Evolutionary conservation across 1,140 invertebrate genomes (phyloP), one percentile per base, ranked within the genome.

Genomic region (Planococcus citri): DNA sequence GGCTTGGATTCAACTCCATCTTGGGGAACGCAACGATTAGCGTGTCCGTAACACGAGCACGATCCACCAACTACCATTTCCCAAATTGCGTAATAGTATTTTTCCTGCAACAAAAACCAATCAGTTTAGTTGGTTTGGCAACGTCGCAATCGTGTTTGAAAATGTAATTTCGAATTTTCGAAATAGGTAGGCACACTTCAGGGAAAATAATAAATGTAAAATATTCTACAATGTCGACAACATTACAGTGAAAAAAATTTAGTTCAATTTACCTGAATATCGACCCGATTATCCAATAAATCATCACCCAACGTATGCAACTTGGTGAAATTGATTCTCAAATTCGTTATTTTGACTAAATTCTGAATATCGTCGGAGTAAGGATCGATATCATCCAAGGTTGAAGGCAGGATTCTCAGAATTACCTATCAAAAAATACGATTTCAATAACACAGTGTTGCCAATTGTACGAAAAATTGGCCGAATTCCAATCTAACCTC

Each of bases 41-140:
- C 97, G 78, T 99, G 97, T 17, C 97, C 97, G 78, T 99, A 98
- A 78, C 97, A 99, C 0, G 95, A 98, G 79, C 97, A 99, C 17
- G 94, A 97, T 1, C 97, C 97, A 74, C 96, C 83, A 0, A 99
- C 94, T 9, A 95, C 89, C 92, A 99, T 96, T 75, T 97, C 92
- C 76, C 89, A 92, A 71, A 98, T 88, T 38, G 92, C 85, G 79
- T 98, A 98, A 78, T 97, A 98, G 79, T 98, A 98, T 79, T 98
- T 98, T 80, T 97, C 91, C 73, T 86, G 77, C 20, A 81, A 64
- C 1, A 60, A 10, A 57, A 70, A 51, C 10, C 4, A 51, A 33
- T 6, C 29, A 6, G 29, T 33, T 93, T 33, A 33, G 12, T 12
- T 6, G 29, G 29, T 33, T 33, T 12, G 29, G 94, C 69, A 94